Base-by-base conservation (phyloP, 2,113 vertebrate species). In the Henicopernis longicauda region DNA sequence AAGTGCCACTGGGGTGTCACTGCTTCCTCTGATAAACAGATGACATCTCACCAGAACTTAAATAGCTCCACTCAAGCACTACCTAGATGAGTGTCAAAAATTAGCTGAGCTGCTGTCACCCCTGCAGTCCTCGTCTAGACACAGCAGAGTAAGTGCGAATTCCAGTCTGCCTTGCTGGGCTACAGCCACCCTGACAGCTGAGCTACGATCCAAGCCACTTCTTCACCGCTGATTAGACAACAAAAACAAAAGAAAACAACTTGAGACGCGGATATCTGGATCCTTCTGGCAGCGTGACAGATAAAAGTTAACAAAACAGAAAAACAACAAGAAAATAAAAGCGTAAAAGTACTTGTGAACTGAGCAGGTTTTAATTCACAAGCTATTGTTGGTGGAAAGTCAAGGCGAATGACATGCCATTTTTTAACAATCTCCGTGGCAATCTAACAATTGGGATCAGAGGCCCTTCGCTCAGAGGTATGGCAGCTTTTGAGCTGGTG, bases 51-150 rank as follows among this genome's bases (percentile, higher is more conserved):
- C 67, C 52, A 93, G 67, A 93, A 86, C 76, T 88, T 85, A 92
- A 87, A 96, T 77, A 97, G 87, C 67, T 95, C 55, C 59, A 63
- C 85, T 91, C 61, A 71, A 82, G 63, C 52, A 62, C 79, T 80
- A 94, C 82, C 94, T 95, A 93, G 79, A 91, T 67, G 79, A 96
- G 93, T 74, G 95, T 94, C 84, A 96, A 97, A 91, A 96, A 94
- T 89, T 89, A 96, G 85, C 92, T 22, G 66, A 88, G 82, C 90
- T 79, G 16, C 93, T 95, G 91, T 94, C 92, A 89, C 92, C 78
- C 93, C 96, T 93, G 89, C 81, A 94, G 95, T 93, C 95, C 96
- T 70, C 0, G 94, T 81, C 87, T 25, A 94, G 74, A 74, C 86
- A 84, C 65, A 82, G 93, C 80, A 90, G 67, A 93, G 36, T 61